These are phyloP conservation scores for Dicycla oo DNA, from an alignment of 2,888 invertebrate genomes.

Conservation along the genomic window DNA sequence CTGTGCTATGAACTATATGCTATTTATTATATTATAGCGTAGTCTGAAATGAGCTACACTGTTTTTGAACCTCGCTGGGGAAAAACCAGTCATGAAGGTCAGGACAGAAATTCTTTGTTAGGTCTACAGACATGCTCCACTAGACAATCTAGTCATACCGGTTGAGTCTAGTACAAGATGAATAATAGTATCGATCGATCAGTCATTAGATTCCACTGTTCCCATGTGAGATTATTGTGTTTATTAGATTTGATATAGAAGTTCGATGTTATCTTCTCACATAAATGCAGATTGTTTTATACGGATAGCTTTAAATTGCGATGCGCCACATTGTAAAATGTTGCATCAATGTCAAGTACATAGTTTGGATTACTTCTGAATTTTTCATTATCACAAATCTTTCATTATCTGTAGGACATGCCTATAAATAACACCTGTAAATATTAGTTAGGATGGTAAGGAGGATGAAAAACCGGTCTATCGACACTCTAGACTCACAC, in stretches of 20 bases:
- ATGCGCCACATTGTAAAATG: background rate
- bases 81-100: slow-evolving; percentile 44
- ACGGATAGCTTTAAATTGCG: background rate
- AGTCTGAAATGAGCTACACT: no score
- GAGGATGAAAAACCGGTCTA: no score
- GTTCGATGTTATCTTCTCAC: no score
- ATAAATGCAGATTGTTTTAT: background rate
- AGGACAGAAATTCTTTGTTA: slow-evolving; percentile 31
- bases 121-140: slow-evolving; percentile 43
- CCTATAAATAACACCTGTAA: no score
- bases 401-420: background rate
- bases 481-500: no score
- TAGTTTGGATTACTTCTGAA: no score
- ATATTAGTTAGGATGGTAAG: no score
- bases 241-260: background rate
- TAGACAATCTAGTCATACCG: slow-evolving; percentile 44
- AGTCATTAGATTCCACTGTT: slow-evolving; percentile 21
- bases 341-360: background rate
- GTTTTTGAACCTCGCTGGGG: slow-evolving; percentile 38
- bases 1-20: no score
- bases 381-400: background rate
- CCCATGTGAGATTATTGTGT: slow-evolving; percentile 1
- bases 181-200: slow-evolving; percentile 27
- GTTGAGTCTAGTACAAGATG: slow-evolving; percentile 28
- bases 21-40: no score